Conservation (phyloP, 2,888 invertebrate genomes). For the Philaethria dido region DNA sequence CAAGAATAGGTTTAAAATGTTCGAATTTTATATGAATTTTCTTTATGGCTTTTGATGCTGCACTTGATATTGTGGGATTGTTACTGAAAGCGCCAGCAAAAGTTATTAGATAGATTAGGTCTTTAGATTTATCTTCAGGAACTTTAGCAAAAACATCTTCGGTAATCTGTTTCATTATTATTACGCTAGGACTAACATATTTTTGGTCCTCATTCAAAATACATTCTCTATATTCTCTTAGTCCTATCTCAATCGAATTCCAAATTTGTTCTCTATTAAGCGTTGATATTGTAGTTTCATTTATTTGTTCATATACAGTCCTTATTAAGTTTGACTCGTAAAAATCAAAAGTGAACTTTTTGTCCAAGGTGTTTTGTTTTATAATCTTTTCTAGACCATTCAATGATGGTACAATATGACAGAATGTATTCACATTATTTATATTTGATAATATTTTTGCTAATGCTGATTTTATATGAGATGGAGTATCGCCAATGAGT, state of each 20-base stretch:
- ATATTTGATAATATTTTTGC: constrained; percentile 73
- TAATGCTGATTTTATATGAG: constrained; percentile 74
- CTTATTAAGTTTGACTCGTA: constrained; percentile 82
- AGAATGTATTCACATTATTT: constrained; percentile 73
- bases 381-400: constrained; percentile 58
- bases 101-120: constrained; percentile 80
- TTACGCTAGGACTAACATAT: constrained; percentile 69
- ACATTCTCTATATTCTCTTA: constrained; percentile 81
- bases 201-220: constrained; percentile 64
- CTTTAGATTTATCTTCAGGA: constrained; percentile 70
- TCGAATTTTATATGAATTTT: constrained; percentile 86
- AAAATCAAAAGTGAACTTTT: constrained; percentile 66
- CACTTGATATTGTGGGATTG: constrained; percentile 84
- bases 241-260: constrained; percentile 81
- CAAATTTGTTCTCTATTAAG: constrained; percentile 77
- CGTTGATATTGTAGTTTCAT: constrained; percentile 73
- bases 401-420: constrained; percentile 62
- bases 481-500: constrained; percentile 67
- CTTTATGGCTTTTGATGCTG: constrained; percentile 86
- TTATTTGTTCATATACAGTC: constrained; percentile 82
- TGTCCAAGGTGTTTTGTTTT: constrained; percentile 52
- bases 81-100: constrained; percentile 83
- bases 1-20: constrained; percentile 84
- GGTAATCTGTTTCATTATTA: constrained; percentile 84
- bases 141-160: constrained; percentile 81